Percentiles rank a stretch among this genome's conserved stretches.
phyloP scores from a whole-genome alignment of 2,113 vertebrate genomes.

The Xiphias gladius region DNA sequence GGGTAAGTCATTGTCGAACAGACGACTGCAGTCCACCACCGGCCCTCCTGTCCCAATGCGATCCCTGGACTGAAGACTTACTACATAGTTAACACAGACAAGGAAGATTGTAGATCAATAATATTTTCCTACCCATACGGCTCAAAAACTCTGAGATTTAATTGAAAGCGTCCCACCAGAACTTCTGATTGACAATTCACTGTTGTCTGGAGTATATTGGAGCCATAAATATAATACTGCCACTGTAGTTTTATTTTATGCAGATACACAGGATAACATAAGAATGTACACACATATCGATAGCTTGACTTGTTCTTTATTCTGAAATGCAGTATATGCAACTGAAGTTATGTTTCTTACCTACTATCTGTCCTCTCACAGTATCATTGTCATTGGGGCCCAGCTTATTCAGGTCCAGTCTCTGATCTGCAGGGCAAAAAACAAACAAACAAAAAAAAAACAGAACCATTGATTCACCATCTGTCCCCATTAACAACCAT shows the following conservation, averaged over 20 bases:
- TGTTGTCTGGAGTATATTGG: too few species aligned
- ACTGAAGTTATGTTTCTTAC: conserved; percentile 81
- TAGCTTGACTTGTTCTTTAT: background rate
- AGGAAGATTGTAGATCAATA: background rate
- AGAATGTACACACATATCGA: background rate
- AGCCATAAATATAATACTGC: background rate
- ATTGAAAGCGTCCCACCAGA: background rate
- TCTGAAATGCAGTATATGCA: background rate
- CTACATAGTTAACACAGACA: conserved; percentile 74
- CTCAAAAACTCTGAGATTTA: background rate
- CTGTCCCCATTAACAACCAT: background rate
- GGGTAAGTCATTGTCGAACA: conserved; percentile 96
- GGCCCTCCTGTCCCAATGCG: conserved; percentile 95
- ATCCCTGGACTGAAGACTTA: conserved; percentile 97
- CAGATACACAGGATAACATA: background rate
- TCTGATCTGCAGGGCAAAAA: conserved; percentile 87
- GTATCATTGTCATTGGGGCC: conserved; percentile 97
- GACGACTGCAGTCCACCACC: conserved; percentile 95
- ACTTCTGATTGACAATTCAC: background rate
- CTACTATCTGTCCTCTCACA: conserved; percentile 97
- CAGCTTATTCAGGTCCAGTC: conserved; percentile 95
- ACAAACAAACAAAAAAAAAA: conserved; percentile 17
- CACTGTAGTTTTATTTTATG: background rate
- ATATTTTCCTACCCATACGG: background rate
- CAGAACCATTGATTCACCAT: background rate